Evolutionary conservation across 2,113 vertebrate genomes (phyloP).

Genomic region (Myodes glareolus): DNA sequence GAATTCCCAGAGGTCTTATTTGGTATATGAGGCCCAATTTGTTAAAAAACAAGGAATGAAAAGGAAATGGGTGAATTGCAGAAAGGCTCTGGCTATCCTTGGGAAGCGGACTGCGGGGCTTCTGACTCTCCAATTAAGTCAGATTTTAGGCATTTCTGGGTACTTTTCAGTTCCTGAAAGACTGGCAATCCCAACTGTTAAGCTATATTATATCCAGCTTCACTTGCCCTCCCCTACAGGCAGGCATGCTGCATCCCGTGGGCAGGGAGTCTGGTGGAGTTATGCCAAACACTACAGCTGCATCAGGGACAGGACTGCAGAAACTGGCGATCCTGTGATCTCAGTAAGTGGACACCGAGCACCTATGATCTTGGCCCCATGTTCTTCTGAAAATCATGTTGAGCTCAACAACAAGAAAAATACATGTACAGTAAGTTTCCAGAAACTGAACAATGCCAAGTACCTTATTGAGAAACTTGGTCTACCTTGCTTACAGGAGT

Average conservation of each 20-base stretch:
- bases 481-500: constrained; percentile 1
- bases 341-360: neutral
- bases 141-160: neutral
- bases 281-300: neutral
- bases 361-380: neutral
- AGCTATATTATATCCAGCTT: too few relatives aligned
- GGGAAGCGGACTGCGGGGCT: neutral
- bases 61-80: neutral
- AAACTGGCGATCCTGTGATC: neutral
- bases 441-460: neutral
- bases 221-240: neutral
- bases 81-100: neutral
- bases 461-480: neutral
- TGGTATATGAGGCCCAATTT: neutral
- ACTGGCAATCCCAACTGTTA: neutral
- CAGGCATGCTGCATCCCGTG: neutral
- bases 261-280: neutral
- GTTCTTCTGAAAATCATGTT: neutral
- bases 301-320: neutral
- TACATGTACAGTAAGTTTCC: neutral
- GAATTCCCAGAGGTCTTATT: neutral
- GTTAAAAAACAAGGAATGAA: neutral
- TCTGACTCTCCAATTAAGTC: neutral
- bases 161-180: neutral
- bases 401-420: neutral